Base-by-base conservation (phyloP, 53 echinoderm and acorn worm species). In the Astropecten irregularis region DNA sequence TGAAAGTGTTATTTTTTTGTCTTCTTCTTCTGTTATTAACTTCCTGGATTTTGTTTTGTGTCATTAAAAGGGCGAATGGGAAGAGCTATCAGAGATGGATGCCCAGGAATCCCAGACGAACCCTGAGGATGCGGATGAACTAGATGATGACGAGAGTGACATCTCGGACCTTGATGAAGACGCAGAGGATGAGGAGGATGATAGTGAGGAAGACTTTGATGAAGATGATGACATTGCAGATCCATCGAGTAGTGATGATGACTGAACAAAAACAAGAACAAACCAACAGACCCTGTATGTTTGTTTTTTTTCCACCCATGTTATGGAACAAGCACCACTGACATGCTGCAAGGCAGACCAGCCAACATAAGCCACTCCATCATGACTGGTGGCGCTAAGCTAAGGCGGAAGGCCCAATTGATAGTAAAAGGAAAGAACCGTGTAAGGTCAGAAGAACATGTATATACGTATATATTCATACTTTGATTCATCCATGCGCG, bases 1-100 rank as follows among this genome's bases (percentile, higher is more conserved):
- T n/a, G n/a, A n/a, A n/a, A n/a, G n/a, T n/a, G n/a, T n/a, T n/a
- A n/a, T n/a, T n/a, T n/a, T n/a, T n/a, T n/a, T n/a, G n/a, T n/a
- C n/a, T n/a, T n/a, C n/a, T n/a, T n/a, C n/a, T n/a, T n/a, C n/a
- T n/a, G n/a, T n/a, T n/a, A n/a, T n/a, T n/a, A n/a, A n/a, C n/a
- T n/a, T n/a, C n/a, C n/a, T n/a, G n/a, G n/a, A n/a, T n/a, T n/a
- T n/a, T n/a, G n/a, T n/a, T n/a, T n/a, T n/a, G n/a, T n/a, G n/a
- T n/a, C n/a, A n/a, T n/a, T n/a, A n/a, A n/a, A 81, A 90, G 90
- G 85, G 88, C 49, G 90, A 91, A 40, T 88, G 93, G 90, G 90
- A 93, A 35, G 90, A 93, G 53, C 49, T 90, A 18, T 87, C 90
- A 2, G 93, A 84, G 20, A 73, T 83, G 34, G 88, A 87, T 50